Conservation (phyloP, 2,797 vertebrate genomes). For the Mormyrus hasselquistii region DNA sequence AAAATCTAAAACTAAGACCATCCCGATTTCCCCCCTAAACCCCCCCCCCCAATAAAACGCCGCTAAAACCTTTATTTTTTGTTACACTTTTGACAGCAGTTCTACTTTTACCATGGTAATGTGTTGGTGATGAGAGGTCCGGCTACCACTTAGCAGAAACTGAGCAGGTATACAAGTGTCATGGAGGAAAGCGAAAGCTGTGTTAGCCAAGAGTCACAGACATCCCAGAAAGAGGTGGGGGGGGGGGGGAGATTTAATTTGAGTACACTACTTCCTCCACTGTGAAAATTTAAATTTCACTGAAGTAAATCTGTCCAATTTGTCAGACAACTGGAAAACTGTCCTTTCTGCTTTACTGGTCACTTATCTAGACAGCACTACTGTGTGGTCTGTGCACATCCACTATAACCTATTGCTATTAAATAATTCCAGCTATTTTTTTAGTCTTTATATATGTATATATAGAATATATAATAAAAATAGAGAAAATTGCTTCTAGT, state of each 20-base stretch:
- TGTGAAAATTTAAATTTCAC: slow-evolving; percentile 29
- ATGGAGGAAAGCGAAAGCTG: not conserved
- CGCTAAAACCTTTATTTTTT: not conserved
- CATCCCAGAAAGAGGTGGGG: not conserved
- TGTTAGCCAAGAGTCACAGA: not conserved
- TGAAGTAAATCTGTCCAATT: slow-evolving; percentile 38
- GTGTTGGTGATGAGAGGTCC: not conserved
- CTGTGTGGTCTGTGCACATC: slow-evolving; percentile 79
- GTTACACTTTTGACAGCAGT: not conserved
- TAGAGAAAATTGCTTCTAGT: slow-evolving; percentile 66
- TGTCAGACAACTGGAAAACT: slow-evolving; percentile 48
- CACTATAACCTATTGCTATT: slow-evolving; percentile 95
- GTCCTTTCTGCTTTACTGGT: slow-evolving; percentile 72
- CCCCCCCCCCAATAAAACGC: not conserved
- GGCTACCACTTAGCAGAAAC: not conserved
- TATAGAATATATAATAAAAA: slow-evolving; percentile 68
- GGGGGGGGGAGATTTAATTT: not conserved
- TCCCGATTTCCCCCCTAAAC: not conserved
- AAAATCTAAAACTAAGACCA: not conserved
- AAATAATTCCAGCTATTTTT: slow-evolving; percentile 78
- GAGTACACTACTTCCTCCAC: slow-evolving; percentile 44
- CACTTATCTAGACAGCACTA: slow-evolving; percentile 69
- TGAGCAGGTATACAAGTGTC: not conserved
- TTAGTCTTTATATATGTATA: slow-evolving; percentile 66
- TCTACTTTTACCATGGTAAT: not conserved